phyloP scores from a whole-genome alignment of 2,888 invertebrate species.

The Smittia aterrima region DNA sequence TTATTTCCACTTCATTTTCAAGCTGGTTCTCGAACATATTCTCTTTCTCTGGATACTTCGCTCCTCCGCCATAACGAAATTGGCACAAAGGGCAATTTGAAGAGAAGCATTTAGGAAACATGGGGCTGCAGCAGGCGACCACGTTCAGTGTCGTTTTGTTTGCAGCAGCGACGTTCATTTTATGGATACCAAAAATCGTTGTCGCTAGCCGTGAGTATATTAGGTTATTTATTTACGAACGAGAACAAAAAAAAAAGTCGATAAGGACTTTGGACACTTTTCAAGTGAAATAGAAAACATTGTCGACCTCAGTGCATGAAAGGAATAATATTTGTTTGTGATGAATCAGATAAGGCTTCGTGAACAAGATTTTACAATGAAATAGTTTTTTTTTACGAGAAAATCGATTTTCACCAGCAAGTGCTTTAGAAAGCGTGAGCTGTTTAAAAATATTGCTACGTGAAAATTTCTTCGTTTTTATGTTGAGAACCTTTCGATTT shows the following conservation, averaged over 20 bases:
- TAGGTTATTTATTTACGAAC: not conserved
- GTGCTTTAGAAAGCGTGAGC: too few species aligned
- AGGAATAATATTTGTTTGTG: too few species aligned
- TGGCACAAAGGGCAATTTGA: not conserved
- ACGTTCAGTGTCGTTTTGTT: conserved; percentile 17
- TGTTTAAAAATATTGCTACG: too few species aligned
- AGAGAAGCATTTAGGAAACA: conserved; percentile 10
- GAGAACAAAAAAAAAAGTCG: too few species aligned
- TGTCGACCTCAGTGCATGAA: not conserved
- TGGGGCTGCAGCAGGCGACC: conserved; percentile 36
- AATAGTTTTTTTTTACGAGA: too few species aligned
- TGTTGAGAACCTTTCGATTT: too few species aligned
- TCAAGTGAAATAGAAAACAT: not conserved
- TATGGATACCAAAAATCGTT: conserved; percentile 39
- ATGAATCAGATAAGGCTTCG: too few species aligned
- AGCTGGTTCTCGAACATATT: conserved; percentile 7
- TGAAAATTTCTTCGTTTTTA: too few species aligned
- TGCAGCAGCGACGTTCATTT: conserved; percentile 28
- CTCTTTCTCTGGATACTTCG: conserved; percentile 14
- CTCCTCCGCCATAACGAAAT: not conserved
- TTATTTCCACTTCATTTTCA: not conserved
- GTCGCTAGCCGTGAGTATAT: conserved; percentile 37
- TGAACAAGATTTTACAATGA: too few species aligned
- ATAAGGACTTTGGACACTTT: too few species aligned
- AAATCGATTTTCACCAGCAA: too few species aligned